Evolutionary conservation across 2,888 invertebrate species (phyloP).

Genomic region (Leucoma salicis): DNA sequence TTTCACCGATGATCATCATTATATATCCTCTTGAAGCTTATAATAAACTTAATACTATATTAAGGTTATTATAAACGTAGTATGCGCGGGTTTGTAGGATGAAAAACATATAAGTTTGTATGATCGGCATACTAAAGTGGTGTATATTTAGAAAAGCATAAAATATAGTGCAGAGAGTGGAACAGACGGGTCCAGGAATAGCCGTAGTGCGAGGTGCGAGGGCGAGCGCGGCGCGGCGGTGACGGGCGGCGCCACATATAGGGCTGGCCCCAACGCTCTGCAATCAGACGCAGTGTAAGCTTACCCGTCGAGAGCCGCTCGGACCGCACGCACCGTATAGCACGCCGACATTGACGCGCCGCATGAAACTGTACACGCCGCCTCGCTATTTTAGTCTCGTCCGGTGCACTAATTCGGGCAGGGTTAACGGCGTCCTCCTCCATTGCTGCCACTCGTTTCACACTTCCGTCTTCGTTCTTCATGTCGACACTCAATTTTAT

Average conservation of each 20-base stretch:
- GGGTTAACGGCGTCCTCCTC: slow-evolving; percentile 78
- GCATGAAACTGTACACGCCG: slow-evolving; percentile 80
- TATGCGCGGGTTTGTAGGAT: slow-evolving; percentile 21
- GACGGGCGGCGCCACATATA: slow-evolving; percentile 71
- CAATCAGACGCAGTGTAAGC: slow-evolving; percentile 73
- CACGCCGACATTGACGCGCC: slow-evolving; percentile 75
- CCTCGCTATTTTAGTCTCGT: slow-evolving; percentile 78
- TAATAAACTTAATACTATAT: slow-evolving; percentile 9
- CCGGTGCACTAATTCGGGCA: slow-evolving; percentile 82
- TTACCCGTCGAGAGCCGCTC: slow-evolving; percentile 65
- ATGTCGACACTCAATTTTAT: slow-evolving; percentile 59
- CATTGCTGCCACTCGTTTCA: slow-evolving; percentile 61
- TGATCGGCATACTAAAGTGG: slow-evolving; percentile 49
- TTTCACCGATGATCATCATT: slow-evolving; percentile 24
- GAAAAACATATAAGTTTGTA: slow-evolving; percentile 41
- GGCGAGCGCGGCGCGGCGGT: slow-evolving; percentile 49
- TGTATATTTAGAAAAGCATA: slow-evolving; percentile 71
- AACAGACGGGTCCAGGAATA: slow-evolving; percentile 76
- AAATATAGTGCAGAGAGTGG: slow-evolving; percentile 69
- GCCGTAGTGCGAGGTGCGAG: slow-evolving; percentile 58
- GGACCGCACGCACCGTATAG: slow-evolving; percentile 53
- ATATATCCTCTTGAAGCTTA: slow-evolving; percentile 19
- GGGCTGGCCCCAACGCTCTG: slow-evolving; percentile 71
- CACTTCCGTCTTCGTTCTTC: slow-evolving; percentile 74
- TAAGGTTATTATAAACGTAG: slow-evolving; percentile 21